phyloP scores from a whole-genome alignment of 2,113 vertebrate genomes.

The Ancistrus triradiatus region DNA sequence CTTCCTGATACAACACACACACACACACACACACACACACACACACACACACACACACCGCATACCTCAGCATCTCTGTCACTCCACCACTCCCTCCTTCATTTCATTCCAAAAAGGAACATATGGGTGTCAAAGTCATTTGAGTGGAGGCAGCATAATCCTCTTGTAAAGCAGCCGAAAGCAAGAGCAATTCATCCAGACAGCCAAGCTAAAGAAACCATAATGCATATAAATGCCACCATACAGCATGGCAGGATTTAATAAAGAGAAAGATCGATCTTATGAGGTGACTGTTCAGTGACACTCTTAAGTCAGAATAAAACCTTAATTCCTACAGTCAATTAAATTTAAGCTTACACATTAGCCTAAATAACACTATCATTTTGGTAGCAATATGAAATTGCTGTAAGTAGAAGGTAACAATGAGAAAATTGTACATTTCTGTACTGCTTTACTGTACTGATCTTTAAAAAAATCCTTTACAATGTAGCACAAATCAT shows the following conservation, averaged over 20 bases:
- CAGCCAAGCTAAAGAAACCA: conserved; percentile 33
- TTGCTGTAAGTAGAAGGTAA: no score
- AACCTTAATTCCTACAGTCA: no score
- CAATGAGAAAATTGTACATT: no score
- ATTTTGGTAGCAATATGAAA: no score
- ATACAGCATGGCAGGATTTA: background rate
- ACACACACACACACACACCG: conserved; percentile 11
- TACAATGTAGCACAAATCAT: no score
- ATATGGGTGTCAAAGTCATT: conserved; percentile 49
- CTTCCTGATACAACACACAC: conserved; percentile 26
- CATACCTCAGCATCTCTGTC: conserved; percentile 36
- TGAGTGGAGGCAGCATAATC: conserved; percentile 56
- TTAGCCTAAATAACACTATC: no score
- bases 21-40: conserved; percentile 13
- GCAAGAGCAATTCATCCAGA: conserved; percentile 39
- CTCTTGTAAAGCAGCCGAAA: conserved; percentile 52
- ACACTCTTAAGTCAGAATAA: no score
- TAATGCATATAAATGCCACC: background rate
- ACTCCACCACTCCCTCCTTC: conserved; percentile 5
- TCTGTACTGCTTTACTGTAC: no score
- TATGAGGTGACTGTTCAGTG: no score
- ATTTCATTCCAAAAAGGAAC: conserved; percentile 34
- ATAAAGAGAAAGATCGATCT: background rate
- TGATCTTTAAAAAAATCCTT: no score
- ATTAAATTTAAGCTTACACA: no score